Conservation (phyloP, 2,888 invertebrate species). For the Dasypolia templi region DNA sequence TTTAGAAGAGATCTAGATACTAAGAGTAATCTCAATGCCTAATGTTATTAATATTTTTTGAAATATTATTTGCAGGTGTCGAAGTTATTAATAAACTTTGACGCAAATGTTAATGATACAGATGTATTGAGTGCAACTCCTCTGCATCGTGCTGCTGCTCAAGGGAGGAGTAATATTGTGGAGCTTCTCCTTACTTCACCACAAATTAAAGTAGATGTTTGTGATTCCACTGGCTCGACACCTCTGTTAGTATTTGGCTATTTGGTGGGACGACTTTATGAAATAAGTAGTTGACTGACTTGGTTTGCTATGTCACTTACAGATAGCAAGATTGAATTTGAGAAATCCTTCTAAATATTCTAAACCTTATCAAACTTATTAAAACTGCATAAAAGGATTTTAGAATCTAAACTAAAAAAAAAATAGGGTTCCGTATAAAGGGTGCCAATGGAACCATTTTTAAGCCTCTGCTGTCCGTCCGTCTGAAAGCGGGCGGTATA, state of each 20-base stretch:
- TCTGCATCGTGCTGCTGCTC: constrained; percentile 95
- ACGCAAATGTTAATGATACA: constrained; percentile 92
- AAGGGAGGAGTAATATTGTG: constrained; percentile 89
- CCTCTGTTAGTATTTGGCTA: constrained; percentile 91
- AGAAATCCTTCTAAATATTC: background rate
- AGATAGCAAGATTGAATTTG: background rate
- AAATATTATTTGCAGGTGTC: constrained; percentile 90
- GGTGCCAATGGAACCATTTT: too few species aligned
- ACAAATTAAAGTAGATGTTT: constrained; percentile 89
- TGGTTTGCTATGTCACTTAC: background rate
- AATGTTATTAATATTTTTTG: background rate
- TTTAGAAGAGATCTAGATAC: background rate
- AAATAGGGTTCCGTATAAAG: too few species aligned
- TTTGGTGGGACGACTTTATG: constrained; percentile 1
- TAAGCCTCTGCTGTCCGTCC: too few species aligned
- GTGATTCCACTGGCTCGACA: constrained; percentile 94
- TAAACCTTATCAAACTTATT: background rate
- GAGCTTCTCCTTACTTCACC: constrained; percentile 91
- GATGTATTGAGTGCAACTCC: constrained; percentile 94
- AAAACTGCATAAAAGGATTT: background rate
- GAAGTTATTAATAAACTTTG: constrained; percentile 91
- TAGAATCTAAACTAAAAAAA: background rate
- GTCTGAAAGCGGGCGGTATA: too few species aligned
- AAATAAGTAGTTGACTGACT: background rate
- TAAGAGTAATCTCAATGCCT: background rate